Conservation (phyloP, 2,797 vertebrate genomes). For the Alcedo atthis region DNA sequence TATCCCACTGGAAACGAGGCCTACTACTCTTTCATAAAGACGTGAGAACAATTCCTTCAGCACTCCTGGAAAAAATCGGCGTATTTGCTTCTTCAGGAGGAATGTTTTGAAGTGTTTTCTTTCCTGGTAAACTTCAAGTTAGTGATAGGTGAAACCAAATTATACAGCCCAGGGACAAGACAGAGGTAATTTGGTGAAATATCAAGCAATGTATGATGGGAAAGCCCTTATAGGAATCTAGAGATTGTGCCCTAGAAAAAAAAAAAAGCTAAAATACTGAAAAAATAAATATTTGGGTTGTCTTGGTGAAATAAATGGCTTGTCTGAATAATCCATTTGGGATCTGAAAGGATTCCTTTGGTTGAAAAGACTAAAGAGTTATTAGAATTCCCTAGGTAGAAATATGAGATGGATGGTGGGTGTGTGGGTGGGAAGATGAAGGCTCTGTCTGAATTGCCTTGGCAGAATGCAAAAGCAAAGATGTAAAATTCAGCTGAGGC, state of each 20-base stretch:
- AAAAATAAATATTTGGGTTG: not conserved
- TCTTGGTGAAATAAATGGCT: not conserved
- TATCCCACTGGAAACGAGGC: not conserved
- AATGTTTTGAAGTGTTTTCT: not conserved
- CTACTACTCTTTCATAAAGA: not conserved
- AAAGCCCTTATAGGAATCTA: not conserved
- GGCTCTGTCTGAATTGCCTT: not conserved
- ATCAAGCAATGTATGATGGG: not conserved
- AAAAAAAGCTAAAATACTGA: not conserved
- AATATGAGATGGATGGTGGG: not conserved
- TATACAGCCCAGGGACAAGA: not conserved
- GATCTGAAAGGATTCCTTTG: not conserved
- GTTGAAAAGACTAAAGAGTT: not conserved
- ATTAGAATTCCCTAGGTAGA: not conserved
- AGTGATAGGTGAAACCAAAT: not conserved
- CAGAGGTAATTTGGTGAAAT: not conserved
- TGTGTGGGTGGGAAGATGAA: not conserved
- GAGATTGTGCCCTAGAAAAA: not conserved
- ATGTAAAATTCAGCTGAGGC: not conserved
- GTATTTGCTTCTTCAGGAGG: not conserved
- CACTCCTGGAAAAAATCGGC: not conserved
- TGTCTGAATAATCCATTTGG: not conserved
- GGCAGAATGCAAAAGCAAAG: not conserved
- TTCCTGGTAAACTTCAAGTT: not conserved
- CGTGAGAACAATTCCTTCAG: not conserved